Evolutionary conservation across 2,113 vertebrate genomes (phyloP), one percentile per base, ranked within the genome.

Genomic region (Pangasianodon hypophthalmus): DNA sequence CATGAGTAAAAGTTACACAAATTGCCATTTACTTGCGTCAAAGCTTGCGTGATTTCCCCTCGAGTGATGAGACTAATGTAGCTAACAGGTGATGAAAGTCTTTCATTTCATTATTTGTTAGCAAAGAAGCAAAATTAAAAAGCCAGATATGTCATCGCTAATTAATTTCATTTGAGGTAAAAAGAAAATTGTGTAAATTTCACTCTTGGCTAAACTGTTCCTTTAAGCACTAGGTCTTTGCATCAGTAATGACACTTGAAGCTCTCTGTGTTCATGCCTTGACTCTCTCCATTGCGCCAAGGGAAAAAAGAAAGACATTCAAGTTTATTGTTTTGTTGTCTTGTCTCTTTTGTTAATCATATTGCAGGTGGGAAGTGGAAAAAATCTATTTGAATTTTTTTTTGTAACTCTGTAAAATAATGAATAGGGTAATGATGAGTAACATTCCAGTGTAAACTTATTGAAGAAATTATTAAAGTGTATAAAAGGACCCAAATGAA

Each of bases 331-430:
- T 88, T 77, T 80, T 16, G 44, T 88, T 87, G 41, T 56, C 37
- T 73, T 91, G 69, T 87, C 46, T 41, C 32, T 52, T 91, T 82
- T 82, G 37, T 90, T 85, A 85, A 89, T 89, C 81, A 75, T 89
- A 82, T 73, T 87, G 81, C 88, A 71, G 82, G 84, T 88, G 88
- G 90, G 56, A 89, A 77, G 46, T 79, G 88, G 90, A 84, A 84
- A 75, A 85, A 80, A 85, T 56, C 69, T 46, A 73, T 79, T 60
- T 11, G 29, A 82, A 29, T 87, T 84, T 71, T 41, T 84, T 91
- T 92, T 92, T 92, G 69, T 92, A 89, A 89, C 60, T 88, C 88
- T 90, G 89, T 92, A 89, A 92, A 92, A 92, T 90, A 92, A 88
- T 52, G 8, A 89, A 85, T 89, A 85, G 67, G 88, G 88, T 90